These are phyloP conservation scores for Gymnosoma rotundatum DNA, from an alignment of 2,888 invertebrate genomes.

Conservation along the genomic window DNA sequence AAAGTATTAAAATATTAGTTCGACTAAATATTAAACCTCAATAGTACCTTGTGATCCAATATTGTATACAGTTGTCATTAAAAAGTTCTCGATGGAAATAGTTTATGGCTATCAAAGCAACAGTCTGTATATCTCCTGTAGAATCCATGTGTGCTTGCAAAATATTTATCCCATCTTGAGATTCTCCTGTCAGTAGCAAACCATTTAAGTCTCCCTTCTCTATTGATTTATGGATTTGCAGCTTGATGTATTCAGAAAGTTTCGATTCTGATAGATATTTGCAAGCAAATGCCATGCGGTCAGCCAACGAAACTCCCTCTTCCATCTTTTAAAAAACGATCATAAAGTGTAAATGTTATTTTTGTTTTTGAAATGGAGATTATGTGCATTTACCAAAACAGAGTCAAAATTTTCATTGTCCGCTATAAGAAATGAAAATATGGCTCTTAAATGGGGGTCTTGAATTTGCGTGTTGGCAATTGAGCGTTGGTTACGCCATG, in stretches of 20 bases:
- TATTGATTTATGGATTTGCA: conserved; percentile 87
- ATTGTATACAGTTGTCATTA: conserved; percentile 84
- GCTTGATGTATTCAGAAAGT: conserved; percentile 90
- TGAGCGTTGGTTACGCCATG: conserved; percentile 90
- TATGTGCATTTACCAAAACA: conserved; percentile 86
- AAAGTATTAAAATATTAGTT: not conserved
- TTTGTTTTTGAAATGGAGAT: not conserved
- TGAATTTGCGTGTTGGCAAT: conserved; percentile 89
- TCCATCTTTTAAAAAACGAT: conserved; percentile 85
- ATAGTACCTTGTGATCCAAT: conserved; percentile 87
- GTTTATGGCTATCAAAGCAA: conserved; percentile 90
- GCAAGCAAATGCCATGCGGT: conserved; percentile 95
- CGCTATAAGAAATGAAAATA: conserved; percentile 94
- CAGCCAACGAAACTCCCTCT: conserved; percentile 91
- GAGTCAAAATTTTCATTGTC: conserved; percentile 89
- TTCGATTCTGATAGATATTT: conserved; percentile 91
- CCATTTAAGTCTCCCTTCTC: conserved; percentile 92
- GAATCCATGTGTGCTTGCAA: conserved; percentile 93
- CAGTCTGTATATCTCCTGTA: conserved; percentile 95
- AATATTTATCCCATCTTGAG: conserved; percentile 89
- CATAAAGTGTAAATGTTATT: not conserved
- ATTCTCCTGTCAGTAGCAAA: conserved; percentile 92
- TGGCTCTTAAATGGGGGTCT: conserved; percentile 95
- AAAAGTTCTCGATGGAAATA: conserved; percentile 89
- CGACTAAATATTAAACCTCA: not conserved